These are phyloP conservation scores for Alethe castanea DNA, from an alignment of 2,113 vertebrate genomes.

Conservation along the genomic window DNA sequence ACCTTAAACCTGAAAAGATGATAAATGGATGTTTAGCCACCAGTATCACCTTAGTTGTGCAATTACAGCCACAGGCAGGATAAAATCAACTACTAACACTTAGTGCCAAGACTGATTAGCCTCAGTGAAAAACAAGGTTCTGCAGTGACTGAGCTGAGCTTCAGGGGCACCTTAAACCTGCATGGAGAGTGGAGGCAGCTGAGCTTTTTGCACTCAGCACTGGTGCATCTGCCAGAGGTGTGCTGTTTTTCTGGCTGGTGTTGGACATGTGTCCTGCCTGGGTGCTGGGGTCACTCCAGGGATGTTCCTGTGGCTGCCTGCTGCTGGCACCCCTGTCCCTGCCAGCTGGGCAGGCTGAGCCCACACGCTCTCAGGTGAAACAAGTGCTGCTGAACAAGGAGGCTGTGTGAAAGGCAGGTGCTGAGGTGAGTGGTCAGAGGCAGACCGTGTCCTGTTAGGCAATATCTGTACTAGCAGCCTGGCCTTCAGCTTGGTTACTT, in stretches of 20 bases:
- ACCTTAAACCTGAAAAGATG: not conserved
- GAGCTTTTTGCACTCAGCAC: not conserved
- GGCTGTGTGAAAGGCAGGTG: not conserved
- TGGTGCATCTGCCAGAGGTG: not conserved
- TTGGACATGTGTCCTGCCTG: not conserved
- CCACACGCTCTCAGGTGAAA: not conserved
- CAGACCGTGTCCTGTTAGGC: not conserved
- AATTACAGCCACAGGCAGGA: not conserved
- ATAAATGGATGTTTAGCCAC: not conserved
- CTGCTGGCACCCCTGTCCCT: not conserved
- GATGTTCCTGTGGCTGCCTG: not conserved
- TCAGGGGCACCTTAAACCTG: not conserved
- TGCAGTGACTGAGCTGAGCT: not conserved
- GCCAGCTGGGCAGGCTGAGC: not conserved
- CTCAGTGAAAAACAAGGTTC: not conserved
- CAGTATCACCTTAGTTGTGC: not conserved
- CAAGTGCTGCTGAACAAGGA: not conserved
- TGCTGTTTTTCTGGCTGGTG: not conserved
- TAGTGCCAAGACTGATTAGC: not conserved
- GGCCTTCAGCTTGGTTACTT: not conserved
- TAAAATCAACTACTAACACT: not conserved
- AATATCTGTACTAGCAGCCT: not conserved
- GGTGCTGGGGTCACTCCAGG: not conserved
- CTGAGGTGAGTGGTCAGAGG: not conserved
- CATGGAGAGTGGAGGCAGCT: rapidly evolving